Conservation (phyloP, 2,888 invertebrate species). For the Pseudanteris insignis region DNA sequence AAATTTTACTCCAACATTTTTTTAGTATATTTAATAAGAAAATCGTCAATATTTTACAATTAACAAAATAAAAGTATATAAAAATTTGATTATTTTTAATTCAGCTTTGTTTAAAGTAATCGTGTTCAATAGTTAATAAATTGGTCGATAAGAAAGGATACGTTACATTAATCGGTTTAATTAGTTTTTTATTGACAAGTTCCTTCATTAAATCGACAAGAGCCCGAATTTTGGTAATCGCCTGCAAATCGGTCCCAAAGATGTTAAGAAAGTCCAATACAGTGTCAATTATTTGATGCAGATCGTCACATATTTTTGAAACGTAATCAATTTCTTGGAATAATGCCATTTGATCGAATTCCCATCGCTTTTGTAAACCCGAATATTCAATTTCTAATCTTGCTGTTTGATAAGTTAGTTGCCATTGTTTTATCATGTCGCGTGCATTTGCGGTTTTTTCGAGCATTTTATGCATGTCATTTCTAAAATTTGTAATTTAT, state of each 20-base stretch:
- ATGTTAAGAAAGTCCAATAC: slow-evolving; percentile 89
- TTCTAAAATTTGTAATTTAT: slow-evolving; percentile 57
- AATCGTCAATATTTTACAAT: no score
- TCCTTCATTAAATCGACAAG: slow-evolving; percentile 86
- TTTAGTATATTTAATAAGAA: no score
- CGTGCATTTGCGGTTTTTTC: slow-evolving; percentile 67
- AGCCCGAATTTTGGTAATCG: slow-evolving; percentile 86
- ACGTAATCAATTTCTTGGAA: slow-evolving; percentile 89
- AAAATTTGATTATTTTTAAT: slow-evolving; percentile 55
- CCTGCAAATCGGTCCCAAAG: slow-evolving; percentile 86
- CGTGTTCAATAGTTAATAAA: no score
- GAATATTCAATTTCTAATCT: slow-evolving; percentile 84
- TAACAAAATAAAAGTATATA: no score
- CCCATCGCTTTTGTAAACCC: slow-evolving; percentile 89
- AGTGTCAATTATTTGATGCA: slow-evolving; percentile 81
- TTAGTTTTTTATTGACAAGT: slow-evolving; percentile 76
- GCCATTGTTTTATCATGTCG: slow-evolving; percentile 79
- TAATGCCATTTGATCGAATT: slow-evolving; percentile 84
- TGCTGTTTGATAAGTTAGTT: slow-evolving; percentile 77
- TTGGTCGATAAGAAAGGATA: no score
- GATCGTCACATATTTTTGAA: slow-evolving; percentile 78
- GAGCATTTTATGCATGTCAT: slow-evolving; percentile 69
- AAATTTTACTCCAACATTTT: no score
- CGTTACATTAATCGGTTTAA: slow-evolving; percentile 73
- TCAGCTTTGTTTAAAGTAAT: no score